Evolutionary conservation across 2,797 vertebrate species (phyloP), one percentile per base, ranked within the genome.

Genomic region (Acanthurus tractus): DNA sequence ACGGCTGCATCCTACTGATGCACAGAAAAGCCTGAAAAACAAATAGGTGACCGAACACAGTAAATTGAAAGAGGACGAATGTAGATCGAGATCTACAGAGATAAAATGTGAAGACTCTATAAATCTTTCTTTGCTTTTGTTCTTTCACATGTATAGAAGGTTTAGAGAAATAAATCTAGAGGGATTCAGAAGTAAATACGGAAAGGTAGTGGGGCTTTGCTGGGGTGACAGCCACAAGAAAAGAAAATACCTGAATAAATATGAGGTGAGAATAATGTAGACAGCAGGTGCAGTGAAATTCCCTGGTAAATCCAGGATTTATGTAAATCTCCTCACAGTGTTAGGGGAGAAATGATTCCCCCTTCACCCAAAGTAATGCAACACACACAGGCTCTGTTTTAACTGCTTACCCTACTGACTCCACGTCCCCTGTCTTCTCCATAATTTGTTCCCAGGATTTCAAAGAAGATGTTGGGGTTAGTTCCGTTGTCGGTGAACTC

Each of bases 361-460:
- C 54, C 61, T 72, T 74, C 68, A 44, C 71, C 48, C 64, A 67
- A 20, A 78, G 65, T n/a, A 48, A 23, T 6, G 25, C 25, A 62
- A 57, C 14, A 22, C 25, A 63, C 57, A 62, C 13, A 53, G 53
- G 25, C 42, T 79, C 36, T 64, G 50, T 76, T 83, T 85, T 53
- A 76, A 70, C 40, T 52, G 83, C 96, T 96, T 91, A 99, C 98
- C 96, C 96, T 97, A 57, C 95, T 97, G 86, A 99, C 95, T 70
- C 98, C 97, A 88, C 98, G 95, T 61, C 97, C 97, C 48, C 98
- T 93, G 86, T 99, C 98, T 83, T 99, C 98, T 80, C 97, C 98
- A 1, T 99, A 99, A 91, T 97, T 99, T 68, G 98, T 99, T 62
- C 98, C 98, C 90, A 99, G 88, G 89, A 99, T 99, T 95, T 99